Evolutionary conservation across 2,888 invertebrate genomes (phyloP).

Genomic region (Eudemis profundana): DNA sequence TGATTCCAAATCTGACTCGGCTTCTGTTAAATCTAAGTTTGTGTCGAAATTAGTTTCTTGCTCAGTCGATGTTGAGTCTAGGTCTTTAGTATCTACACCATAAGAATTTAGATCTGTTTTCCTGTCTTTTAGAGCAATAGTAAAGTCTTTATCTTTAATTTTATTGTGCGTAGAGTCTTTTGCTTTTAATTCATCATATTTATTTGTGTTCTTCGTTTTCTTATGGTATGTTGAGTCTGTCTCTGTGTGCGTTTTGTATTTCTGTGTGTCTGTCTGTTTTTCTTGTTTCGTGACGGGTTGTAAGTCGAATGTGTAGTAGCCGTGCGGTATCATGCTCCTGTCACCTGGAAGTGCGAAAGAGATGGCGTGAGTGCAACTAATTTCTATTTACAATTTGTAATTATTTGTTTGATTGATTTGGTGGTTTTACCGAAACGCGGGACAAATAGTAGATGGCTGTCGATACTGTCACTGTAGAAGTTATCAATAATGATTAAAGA

Average conservation of each 20-base stretch:
- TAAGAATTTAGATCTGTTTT: neutral
- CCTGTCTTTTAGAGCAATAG: slow-evolving; percentile 25
- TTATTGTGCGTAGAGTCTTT: slow-evolving; percentile 1
- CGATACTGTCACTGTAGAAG: too few relatives aligned
- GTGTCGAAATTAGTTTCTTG: neutral
- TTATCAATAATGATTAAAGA: too few relatives aligned
- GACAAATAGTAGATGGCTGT: too few relatives aligned
- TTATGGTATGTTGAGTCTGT: slow-evolving; percentile 46
- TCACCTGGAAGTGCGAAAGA: slow-evolving; percentile 59
- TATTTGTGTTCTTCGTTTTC: neutral
- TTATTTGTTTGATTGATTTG: too few relatives aligned
- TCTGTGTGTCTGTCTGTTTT: slow-evolving; percentile 36
- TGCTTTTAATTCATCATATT: slow-evolving; percentile 1
- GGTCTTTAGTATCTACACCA: neutral
- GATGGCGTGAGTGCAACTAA: slow-evolving; percentile 27
- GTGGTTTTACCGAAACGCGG: too few relatives aligned
- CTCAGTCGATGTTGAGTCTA: neutral
- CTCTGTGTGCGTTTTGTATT: slow-evolving; percentile 26
- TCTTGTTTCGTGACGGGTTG: slow-evolving; percentile 28
- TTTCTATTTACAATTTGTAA: neutral
- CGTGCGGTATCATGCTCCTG: slow-evolving; percentile 50
- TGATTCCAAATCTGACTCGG: slow-evolving; percentile 19
- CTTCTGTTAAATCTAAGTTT: neutral
- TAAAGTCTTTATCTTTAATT: slow-evolving; percentile 10
- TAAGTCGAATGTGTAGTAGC: slow-evolving; percentile 59